These are phyloP conservation scores for Caenorhabditis latens DNA, from an alignment of 1,140 invertebrate genomes.

Conservation along the genomic window DNA sequence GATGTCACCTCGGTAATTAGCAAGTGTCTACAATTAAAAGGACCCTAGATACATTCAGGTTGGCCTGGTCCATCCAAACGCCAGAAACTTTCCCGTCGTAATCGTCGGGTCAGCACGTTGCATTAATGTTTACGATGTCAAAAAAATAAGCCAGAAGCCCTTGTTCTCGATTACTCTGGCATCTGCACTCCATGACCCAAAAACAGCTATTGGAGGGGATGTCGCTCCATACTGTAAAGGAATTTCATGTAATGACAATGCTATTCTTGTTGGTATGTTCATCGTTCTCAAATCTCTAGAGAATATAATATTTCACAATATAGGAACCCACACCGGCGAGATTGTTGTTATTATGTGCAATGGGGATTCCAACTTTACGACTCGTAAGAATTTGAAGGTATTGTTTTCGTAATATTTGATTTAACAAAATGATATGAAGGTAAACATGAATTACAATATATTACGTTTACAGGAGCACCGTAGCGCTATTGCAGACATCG, in stretches of 20 bases:
- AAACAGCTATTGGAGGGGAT: neutral
- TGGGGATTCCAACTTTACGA: constrained; percentile 55
- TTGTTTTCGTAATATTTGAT: neutral
- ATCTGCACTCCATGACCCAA: neutral
- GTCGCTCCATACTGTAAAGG: constrained; percentile 16
- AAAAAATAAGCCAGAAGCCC: constrained; percentile 3
- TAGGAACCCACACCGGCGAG: constrained; percentile 55
- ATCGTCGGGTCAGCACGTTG: constrained; percentile 17
- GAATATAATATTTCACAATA: neutral
- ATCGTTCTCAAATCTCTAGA: neutral
- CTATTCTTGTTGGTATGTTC: constrained; percentile 41
- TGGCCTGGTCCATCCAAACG: constrained; percentile 54
- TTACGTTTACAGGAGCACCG: constrained; percentile 54
- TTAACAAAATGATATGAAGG: neutral
- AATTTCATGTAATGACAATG: constrained; percentile 51
- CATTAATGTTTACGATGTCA: constrained; percentile 54
- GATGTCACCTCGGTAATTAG: constrained; percentile 51
- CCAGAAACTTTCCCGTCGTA: constrained; percentile 48
- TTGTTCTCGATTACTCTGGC: neutral
- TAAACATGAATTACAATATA: neutral
- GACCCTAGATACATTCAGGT: neutral
- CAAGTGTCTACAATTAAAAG: neutral
- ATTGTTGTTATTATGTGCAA: constrained; percentile 56
- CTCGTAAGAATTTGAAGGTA: constrained; percentile 44
- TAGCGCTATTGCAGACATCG: constrained; percentile 52